Evolutionary conservation across 2,888 invertebrate species (phyloP).

Genomic region (Hyalella azteca): DNA sequence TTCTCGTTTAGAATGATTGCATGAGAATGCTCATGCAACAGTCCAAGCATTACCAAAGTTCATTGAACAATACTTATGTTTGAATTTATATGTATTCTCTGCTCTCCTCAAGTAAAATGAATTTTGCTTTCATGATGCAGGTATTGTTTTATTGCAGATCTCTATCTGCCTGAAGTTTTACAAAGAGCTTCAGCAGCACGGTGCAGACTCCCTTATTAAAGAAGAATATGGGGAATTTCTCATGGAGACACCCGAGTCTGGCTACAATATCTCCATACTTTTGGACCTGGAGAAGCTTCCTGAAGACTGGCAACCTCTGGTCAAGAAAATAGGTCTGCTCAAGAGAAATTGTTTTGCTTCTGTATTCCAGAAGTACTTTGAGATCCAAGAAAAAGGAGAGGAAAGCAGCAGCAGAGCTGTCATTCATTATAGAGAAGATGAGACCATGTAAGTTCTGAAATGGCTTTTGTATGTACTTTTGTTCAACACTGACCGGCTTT

Average conservation of each 20-base stretch:
- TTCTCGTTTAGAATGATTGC: no score
- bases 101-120: no score
- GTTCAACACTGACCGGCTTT: no score
- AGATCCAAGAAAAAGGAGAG: conserved; percentile 92
- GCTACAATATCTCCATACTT: conserved; percentile 92
- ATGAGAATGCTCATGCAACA: no score
- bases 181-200: conserved; percentile 96
- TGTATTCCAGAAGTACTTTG: conserved; percentile 99
- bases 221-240: conserved; percentile 87
- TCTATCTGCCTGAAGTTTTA: conserved; percentile 99
- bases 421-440: conserved; percentile 95
- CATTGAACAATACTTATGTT: no score
- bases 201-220: conserved; percentile 94
- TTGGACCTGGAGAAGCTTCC: conserved; percentile 93
- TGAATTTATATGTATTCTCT: no score
- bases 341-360: conserved; percentile 99
- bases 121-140: no score
- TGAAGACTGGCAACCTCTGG: conserved; percentile 83
- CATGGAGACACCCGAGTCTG: conserved; percentile 81
- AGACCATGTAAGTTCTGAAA: conserved; percentile 91
- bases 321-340: conserved; percentile 89
- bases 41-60: no score
- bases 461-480: no score
- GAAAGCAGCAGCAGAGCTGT: conserved; percentile 90
- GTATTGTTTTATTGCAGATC: conserved; percentile 72